Base-by-base conservation (phyloP, 2,888 invertebrate species). In the Morpho helenor region DNA sequence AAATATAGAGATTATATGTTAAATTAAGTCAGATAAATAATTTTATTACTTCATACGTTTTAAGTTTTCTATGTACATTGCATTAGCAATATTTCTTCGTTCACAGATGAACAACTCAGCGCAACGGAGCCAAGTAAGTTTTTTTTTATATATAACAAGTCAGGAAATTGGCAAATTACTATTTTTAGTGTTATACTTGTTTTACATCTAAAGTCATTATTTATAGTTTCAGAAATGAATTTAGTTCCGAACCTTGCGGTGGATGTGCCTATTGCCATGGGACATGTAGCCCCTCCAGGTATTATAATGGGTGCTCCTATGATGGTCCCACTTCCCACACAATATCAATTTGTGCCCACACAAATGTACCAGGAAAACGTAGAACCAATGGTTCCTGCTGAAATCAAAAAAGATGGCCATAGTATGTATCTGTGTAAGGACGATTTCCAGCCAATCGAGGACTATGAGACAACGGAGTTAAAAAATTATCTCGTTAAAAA, bases 401-500 rank as follows among this genome's bases (percentile, higher is more conserved):
- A 65, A n/a, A 52, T 62, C 4, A 16, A 46, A 3, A 69, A 66
- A 6, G 72, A 70, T 0, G 71, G 67, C 3, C 71, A 71, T 61
- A 75, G 72, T 54, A 69, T 87, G 39, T 87, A 80, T 61, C 70
- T 90, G 49, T 87, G 87, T 67, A 84, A 84, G 65, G 84, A 85
- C 56, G 80, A 87, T 68, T 85, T 84, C 66, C 77, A 81, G 55
- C 71, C 74, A 7, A 82, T 84, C 65, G 68, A 72, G 3, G 66
- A 68, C 0, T 52, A 61, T 7, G 81, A 90, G 68, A 78, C 79
- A 0, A 71, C 75, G 0, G 66, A 68, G 22, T 62, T 90, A 8
- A 84, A 80, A 63, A 67, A 76, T 9, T 88, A 77, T 59, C 66
- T 90, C 5, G 71, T 88, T 8, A 51, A 74, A 3, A 66, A 84